Base-by-base conservation (phyloP, 2,113 vertebrate genomes). In the Columba janthina region DNA sequence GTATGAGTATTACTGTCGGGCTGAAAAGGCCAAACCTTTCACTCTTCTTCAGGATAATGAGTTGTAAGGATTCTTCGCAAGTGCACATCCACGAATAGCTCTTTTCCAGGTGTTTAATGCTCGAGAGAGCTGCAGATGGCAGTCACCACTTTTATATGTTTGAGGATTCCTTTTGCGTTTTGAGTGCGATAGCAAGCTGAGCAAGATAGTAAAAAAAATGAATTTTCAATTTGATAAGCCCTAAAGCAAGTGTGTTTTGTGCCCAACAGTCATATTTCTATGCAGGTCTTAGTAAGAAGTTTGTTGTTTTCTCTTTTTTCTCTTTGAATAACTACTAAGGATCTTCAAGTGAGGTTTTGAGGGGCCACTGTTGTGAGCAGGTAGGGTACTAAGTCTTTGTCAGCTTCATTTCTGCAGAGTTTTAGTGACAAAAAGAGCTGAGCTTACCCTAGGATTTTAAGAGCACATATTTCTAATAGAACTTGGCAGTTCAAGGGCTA, bases 401-500 rank as follows among this genome's bases (percentile, higher is more conserved):
- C 48, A 40, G 16, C 67, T 83, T 88, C 60, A 24, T 72, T 95
- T 74, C 54, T 71, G 64, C 17, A 3, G 25, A 66, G 58, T 87
- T 92, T 90, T 83, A 90, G 93, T 54, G 72, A 93, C 95, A 92
- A 81, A 96, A 70, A 83, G 32, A 62, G 94, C 62, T 34, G 61
- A 97, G 66, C 64, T 97, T 95, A 92, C 89, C 90, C 95, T 85
- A 87, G 92, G 95, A 88, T 90, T 97, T 88, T 92, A 95, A 94
- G 92, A 95, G 79, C 89, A 85, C 94, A 64, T 83, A 95, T 94
- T 95, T 93, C 93, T 98, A 97, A 98, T 97, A 93, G 95, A 92
- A 96, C 73, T 96, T 98, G 98, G 97, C 98, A 98, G 97, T 96
- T 97, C 96, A 97, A 96, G 97, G 93, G 81, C 97, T 96, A 83